Evolutionary conservation across 2,888 invertebrate species (phyloP), one percentile per base, ranked within the genome.

Genomic region (Drosophila longiperda): DNA sequence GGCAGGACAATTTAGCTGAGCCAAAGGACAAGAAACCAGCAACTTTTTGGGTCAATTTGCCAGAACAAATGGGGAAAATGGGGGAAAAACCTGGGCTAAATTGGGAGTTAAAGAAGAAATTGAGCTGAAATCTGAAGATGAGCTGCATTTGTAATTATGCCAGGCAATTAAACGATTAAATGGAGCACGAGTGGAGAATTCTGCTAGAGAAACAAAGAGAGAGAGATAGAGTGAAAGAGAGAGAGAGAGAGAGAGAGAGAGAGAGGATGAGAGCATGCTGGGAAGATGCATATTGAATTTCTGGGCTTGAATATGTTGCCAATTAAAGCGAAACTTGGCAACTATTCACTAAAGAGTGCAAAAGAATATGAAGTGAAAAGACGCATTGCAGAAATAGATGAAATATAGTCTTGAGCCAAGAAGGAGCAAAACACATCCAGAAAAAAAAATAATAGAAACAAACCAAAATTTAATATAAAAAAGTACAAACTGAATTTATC

Each of bases 91-190:
- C 17, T 15, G 38, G 42, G 29, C 20, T 20, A 9, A 2, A 2
- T 29, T 11, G 45, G 20, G 20, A 23, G 32, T 20, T 23, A 3
- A 38, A 12, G 52, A 72, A 74, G 79, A 73, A 87, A 81, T 84
- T 62, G 73, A 81, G 84, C 89, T 87, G 82, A 84, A 89, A 87
- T 89, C 87, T 84, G 89, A 89, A 73, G 87, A 89, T 83, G 85
- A 89, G 85, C 87, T 86, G 85, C 85, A 86, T 87, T 86, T 80
- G 87, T 82, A 86, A 89, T 86, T 86, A 86, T 86, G 85, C 85
- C 89, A 78, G 85, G 89, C 85, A 89, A 86, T 86, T 89, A 86
- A 89, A 77, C 87, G 82, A 89, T 86, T 86, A 86, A 80, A 54
- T 61, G 66, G 60, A 64, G 50, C 52, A 50, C 49, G 45, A 67